Percentiles rank a stretch among this genome's conserved stretches.
These are phyloP conservation scores for Pomatostomus ruficeps DNA, from an alignment of 2,113 vertebrate species.

Conservation along the genomic window DNA sequence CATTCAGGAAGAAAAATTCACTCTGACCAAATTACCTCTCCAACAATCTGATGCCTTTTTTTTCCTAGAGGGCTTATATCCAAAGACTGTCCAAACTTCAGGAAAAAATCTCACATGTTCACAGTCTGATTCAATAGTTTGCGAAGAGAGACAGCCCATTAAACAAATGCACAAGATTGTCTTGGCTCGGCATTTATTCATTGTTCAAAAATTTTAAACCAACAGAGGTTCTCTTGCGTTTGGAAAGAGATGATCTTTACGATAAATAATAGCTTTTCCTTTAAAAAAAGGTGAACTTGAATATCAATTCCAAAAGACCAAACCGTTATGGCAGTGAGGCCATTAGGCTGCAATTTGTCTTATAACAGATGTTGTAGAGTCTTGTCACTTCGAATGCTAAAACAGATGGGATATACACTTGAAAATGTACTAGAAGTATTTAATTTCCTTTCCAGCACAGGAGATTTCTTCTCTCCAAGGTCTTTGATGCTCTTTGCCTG, in stretches of 20 bases:
- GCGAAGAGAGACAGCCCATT: not conserved
- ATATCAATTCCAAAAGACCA: slow-evolving; percentile 42
- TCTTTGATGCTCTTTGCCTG: slow-evolving; percentile 25
- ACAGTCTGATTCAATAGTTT: not conserved
- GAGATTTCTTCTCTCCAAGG: slow-evolving; percentile 23
- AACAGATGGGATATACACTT: slow-evolving; percentile 55
- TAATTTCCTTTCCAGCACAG: slow-evolving; percentile 55
- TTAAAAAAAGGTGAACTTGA: slow-evolving; percentile 31
- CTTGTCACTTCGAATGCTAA: slow-evolving; percentile 50
- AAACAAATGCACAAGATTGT: not conserved
- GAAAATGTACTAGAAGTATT: slow-evolving; percentile 55
- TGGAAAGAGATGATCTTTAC: not conserved
- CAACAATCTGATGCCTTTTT: not conserved
- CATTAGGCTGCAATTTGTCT: slow-evolving; percentile 63
- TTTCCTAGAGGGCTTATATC: not conserved
- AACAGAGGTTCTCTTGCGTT: not conserved
- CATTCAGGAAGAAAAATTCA: not conserved
- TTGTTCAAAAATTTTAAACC: slow-evolving; percentile 15
- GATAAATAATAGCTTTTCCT: slow-evolving; percentile 45
- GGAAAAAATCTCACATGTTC: not conserved
- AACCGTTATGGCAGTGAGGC: slow-evolving; percentile 15
- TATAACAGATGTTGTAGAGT: slow-evolving; percentile 50
- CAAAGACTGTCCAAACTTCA: not conserved
- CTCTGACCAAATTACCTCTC: not conserved
- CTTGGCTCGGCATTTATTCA: not conserved